phyloP scores from a whole-genome alignment of 2,888 invertebrate genomes.

The Parascotia fuliginaria region DNA sequence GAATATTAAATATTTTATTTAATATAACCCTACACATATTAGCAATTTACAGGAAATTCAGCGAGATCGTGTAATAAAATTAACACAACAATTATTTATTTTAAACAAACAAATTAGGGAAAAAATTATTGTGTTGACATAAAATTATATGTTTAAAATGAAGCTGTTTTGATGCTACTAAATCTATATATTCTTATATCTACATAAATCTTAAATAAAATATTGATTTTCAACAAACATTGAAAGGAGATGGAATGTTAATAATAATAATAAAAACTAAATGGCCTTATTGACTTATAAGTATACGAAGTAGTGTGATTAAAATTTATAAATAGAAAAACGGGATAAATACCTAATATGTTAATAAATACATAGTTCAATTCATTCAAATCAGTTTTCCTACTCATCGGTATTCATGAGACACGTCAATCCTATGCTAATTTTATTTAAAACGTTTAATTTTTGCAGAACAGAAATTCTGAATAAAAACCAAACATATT shows the following conservation, averaged over 20 bases:
- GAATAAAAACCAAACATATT: neutral
- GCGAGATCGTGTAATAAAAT: constrained; percentile 42
- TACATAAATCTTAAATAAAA: constrained; percentile 69
- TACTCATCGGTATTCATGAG: constrained; percentile 56
- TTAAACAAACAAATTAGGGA: constrained; percentile 21
- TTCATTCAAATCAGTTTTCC: constrained; percentile 44
- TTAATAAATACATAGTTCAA: constrained; percentile 56
- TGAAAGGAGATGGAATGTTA: constrained; percentile 68
- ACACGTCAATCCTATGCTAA: constrained; percentile 61
- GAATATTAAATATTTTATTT: constrained; percentile 80
- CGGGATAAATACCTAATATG: constrained; percentile 65
- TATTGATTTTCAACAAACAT: constrained; percentile 66
- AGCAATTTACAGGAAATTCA: constrained; percentile 65
- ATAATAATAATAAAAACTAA: constrained; percentile 45
- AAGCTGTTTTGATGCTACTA: constrained; percentile 58
- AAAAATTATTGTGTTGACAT: constrained; percentile 10
- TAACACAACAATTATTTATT: constrained; percentile 21
- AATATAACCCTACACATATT: constrained; percentile 74
- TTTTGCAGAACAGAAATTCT: neutral
- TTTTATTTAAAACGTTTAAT: constrained; percentile 1
- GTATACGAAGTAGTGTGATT: constrained; percentile 66
- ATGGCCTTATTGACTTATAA: constrained; percentile 46
- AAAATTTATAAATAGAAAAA: constrained; percentile 66
- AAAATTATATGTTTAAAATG: constrained; percentile 39
- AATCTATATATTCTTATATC: constrained; percentile 65